Percentiles rank a stretch among this genome's conserved stretches.
phyloP scores from a whole-genome alignment of 1,140 invertebrate species.

The Carposina sasakii region DNA sequence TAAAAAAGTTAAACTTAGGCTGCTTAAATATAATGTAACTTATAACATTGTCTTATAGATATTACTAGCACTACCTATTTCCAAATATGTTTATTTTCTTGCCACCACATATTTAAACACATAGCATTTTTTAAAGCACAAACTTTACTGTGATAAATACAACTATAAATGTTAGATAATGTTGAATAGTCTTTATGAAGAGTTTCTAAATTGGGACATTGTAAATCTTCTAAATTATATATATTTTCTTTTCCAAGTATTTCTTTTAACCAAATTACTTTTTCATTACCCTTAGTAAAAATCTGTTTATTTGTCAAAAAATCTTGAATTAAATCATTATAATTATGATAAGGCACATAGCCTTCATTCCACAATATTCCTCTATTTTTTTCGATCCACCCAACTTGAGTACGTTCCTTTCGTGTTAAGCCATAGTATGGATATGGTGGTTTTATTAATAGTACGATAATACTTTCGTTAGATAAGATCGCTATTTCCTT shows the following conservation, averaged over 20 bases:
- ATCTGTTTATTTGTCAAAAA: constrained; percentile 4
- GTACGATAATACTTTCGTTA: constrained; percentile 1
- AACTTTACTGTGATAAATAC: constrained; percentile 1
- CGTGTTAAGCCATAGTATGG: constrained; percentile 5
- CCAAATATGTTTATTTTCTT: not conserved
- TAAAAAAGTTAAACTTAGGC: no score
- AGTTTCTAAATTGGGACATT: constrained; percentile 1
- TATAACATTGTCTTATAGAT: no score
- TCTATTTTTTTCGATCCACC: constrained; percentile 9
- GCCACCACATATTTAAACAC: constrained; percentile 2
- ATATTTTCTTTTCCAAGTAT: constrained; percentile 1
- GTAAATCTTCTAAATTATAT: constrained; percentile 4
- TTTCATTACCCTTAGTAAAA: constrained; percentile 7
- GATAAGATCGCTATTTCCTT: constrained; percentile 23
- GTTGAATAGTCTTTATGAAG: constrained; percentile 3
- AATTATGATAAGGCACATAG: not conserved
- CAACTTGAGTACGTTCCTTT: constrained; percentile 1
- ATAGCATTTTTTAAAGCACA: constrained; percentile 7
- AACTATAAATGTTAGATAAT: not conserved
- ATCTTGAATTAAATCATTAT: not conserved
- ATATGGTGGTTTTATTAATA: constrained; percentile 16
- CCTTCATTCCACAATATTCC: constrained; percentile 7
- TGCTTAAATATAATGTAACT: no score
- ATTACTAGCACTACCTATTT: no score
- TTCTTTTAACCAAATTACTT: constrained; percentile 3